Conservation (phyloP, 2,888 invertebrate genomes). For the Phalera bucephala region DNA sequence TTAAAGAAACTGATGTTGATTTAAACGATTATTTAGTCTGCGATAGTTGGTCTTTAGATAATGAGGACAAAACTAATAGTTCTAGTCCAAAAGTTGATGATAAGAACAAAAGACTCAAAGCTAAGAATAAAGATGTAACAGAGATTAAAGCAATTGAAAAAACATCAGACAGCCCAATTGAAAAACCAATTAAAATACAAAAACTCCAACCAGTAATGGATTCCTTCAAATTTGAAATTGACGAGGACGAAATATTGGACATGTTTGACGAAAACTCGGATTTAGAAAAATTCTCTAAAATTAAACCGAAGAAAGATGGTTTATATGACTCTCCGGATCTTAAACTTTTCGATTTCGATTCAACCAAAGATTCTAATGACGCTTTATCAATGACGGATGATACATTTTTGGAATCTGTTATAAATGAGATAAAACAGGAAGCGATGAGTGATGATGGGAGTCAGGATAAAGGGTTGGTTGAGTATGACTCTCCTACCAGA, state of each 20-base stretch:
- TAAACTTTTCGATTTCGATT: constrained; percentile 47
- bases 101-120: constrained; percentile 33
- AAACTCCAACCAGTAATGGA: constrained; percentile 69
- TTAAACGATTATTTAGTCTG: constrained; percentile 72
- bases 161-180: constrained; percentile 23
- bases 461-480: constrained; percentile 68
- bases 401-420: constrained; percentile 70
- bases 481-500: constrained; percentile 70
- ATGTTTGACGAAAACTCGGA: constrained; percentile 54
- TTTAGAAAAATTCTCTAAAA: constrained; percentile 45
- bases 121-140: constrained; percentile 23
- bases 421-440: constrained; percentile 73
- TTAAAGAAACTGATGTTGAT: constrained; percentile 62
- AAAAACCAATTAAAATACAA: constrained; percentile 40
- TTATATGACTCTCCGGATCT: constrained; percentile 47
- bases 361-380: constrained; percentile 54
- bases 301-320: constrained; percentile 32
- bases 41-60: constrained; percentile 77
- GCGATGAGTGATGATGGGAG: constrained; percentile 58
- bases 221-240: constrained; percentile 70
- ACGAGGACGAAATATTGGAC: constrained; percentile 63
- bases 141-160: constrained; percentile 29
- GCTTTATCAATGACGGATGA: constrained; percentile 54
- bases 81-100: constrained; percentile 53
- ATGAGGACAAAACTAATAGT: constrained; percentile 58